Percentiles rank a stretch among this genome's conserved stretches.
Evolutionary conservation across 2,888 invertebrate species (phyloP).

Genomic region (Ectobius pallidus): DNA sequence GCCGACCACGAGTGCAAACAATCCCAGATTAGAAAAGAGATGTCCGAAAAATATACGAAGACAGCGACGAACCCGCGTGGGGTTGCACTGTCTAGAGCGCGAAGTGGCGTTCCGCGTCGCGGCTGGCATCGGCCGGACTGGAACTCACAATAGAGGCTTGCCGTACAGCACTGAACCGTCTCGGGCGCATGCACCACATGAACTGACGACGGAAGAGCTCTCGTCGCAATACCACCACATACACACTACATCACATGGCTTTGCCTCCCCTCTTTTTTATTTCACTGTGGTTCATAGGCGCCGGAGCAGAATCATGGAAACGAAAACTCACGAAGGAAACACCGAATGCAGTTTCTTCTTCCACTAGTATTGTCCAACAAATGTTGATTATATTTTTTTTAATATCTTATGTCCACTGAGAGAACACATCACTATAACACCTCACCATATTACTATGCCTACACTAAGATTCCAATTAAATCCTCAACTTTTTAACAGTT

Average conservation of each 20-base stretch:
- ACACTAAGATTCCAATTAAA: no score
- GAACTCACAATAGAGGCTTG: neutral
- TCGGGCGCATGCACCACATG: conserved; percentile 33
- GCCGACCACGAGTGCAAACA: conserved; percentile 72
- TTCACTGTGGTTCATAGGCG: neutral
- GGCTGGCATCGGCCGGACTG: conserved; percentile 34
- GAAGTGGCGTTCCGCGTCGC: conserved; percentile 17
- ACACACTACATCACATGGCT: neutral
- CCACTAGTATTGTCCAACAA: no score
- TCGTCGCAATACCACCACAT: conserved; percentile 7
- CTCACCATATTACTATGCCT: no score
- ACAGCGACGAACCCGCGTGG: conserved; percentile 48
- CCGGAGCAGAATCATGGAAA: no score
- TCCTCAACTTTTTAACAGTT: no score
- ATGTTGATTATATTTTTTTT: no score
- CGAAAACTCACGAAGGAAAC: no score
- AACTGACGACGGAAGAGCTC: conserved; percentile 1
- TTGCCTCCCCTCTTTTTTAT: neutral
- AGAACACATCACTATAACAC: no score
- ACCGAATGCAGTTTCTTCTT: no score
- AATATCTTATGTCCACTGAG: no score
- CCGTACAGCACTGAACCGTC: neutral
- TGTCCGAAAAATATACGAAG: conserved; percentile 59
- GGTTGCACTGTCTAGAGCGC: conserved; percentile 25
- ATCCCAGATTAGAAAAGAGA: conserved; percentile 71